phyloP scores from a whole-genome alignment of 37 sponge, comb jelly and placozoan genomes.

The Amphimedon queenslandica region DNA sequence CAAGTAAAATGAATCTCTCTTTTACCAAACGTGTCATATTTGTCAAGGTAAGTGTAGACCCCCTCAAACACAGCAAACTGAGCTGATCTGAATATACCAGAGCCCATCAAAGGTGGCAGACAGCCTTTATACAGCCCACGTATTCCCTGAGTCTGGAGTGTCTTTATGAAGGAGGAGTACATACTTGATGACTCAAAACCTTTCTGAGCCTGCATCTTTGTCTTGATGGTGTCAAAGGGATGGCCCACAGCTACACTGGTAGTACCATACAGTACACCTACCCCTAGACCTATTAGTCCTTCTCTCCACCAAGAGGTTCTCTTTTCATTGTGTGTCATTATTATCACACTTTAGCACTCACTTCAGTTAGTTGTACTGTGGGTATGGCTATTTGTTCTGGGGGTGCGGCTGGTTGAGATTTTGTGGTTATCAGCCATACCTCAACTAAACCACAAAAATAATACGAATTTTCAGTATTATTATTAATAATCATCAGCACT shows the following conservation, averaged over 20 bases:
- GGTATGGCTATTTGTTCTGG: too few relatives aligned
- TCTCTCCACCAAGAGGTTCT: constrained; percentile 90
- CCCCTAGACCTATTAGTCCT: constrained; percentile 84
- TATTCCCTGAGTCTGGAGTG: constrained; percentile 73
- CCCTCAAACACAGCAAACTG: constrained; percentile 98
- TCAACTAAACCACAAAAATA: too few relatives aligned
- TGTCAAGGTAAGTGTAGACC: constrained; percentile 64
- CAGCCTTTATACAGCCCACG: constrained; percentile 88
- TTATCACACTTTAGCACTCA: not conserved
- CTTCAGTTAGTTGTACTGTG: not conserved
- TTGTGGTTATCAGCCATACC: too few relatives aligned
- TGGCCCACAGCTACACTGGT: constrained; percentile 96
- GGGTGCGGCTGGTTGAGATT: too few relatives aligned
- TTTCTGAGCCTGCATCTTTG: constrained; percentile 98
- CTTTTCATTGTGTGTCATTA: constrained; percentile 96
- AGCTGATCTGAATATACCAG: constrained; percentile 91
- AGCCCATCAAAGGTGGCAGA: constrained; percentile 90
- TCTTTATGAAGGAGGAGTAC: constrained; percentile 71
- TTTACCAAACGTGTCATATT: constrained; percentile 15
- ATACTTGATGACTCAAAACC: constrained; percentile 86
- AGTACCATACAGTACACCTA: constrained; percentile 97
- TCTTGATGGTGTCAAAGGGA: constrained; percentile 98
- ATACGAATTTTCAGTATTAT: too few relatives aligned
- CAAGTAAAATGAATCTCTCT: constrained; percentile 71
- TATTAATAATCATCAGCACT: too few relatives aligned